These are phyloP conservation scores for Nasonia vitripennis DNA, from an alignment of 1,140 invertebrate genomes.

Conservation along the genomic window DNA sequence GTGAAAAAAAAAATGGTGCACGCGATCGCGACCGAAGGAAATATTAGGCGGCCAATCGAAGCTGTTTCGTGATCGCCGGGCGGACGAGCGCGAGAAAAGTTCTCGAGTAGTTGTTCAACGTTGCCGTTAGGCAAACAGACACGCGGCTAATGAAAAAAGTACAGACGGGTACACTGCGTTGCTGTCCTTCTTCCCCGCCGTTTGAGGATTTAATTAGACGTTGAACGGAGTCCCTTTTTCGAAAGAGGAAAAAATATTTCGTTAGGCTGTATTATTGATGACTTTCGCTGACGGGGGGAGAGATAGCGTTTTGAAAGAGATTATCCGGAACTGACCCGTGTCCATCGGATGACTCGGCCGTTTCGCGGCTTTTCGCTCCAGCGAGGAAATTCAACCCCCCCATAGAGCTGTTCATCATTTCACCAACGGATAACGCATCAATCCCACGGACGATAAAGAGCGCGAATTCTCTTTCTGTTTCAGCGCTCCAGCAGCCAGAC, in stretches of 20 bases:
- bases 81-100: slow-evolving; percentile 35
- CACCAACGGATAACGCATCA: background rate
- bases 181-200: background rate
- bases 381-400: background rate
- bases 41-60: slow-evolving; percentile 32
- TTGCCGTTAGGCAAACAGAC: slow-evolving; percentile 47
- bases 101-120: slow-evolving; percentile 48
- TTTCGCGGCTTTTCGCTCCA: background rate
- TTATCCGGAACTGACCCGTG: slow-evolving; percentile 5
- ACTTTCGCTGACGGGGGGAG: background rate
- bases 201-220: background rate
- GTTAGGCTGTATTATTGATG: background rate
- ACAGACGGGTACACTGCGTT: background rate
- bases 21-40: slow-evolving; percentile 26
- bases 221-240: background rate
- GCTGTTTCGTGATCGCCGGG: slow-evolving; percentile 13
- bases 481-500: slow-evolving; percentile 84
- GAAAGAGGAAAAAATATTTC: background rate
- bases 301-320: background rate
- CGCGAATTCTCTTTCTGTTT: slow-evolving; percentile 43
- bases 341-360: background rate
- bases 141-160: slow-evolving; percentile 47
- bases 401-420: background rate
- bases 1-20: background rate
- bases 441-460: background rate